These are phyloP conservation scores for Eudasyphora cyanicolor DNA, from an alignment of 2,888 invertebrate genomes.

Conservation along the genomic window DNA sequence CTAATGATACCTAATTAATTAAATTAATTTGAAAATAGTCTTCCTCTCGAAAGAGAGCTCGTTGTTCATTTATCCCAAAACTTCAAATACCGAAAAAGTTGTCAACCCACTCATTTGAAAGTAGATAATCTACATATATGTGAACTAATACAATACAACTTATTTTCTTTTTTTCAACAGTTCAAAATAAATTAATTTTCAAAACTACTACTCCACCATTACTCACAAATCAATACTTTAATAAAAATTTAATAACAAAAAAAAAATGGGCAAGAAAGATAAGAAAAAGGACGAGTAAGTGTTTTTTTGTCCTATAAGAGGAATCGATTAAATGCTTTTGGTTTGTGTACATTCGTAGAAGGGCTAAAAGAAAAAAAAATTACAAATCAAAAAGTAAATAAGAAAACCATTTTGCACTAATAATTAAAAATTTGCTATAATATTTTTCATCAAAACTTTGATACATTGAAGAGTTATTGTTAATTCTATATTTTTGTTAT, in stretches of 20 bases:
- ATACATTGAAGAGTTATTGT: too few species aligned
- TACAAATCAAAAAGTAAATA: too few species aligned
- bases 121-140: too few species aligned
- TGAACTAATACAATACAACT: neutral
- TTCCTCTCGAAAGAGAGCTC: too few species aligned
- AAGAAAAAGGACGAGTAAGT: conserved; percentile 78
- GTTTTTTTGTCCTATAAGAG: conserved; percentile 66
- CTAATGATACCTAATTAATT: too few species aligned
- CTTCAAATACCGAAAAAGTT: too few species aligned
- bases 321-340: conserved; percentile 33
- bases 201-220: neutral
- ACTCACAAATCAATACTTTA: neutral
- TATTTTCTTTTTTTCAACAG: neutral
- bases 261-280: conserved; percentile 77
- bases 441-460: neutral
- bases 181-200: neutral
- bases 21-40: too few species aligned
- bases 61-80: too few species aligned
- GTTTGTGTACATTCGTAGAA: conserved; percentile 38
- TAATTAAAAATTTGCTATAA: neutral
- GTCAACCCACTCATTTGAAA: too few species aligned
- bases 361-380: conserved; percentile 49
- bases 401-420: neutral
- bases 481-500: conserved; percentile 14
- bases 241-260: conserved; percentile 18